Evolutionary conservation across 2,797 vertebrate genomes (phyloP).

Genomic region (Melanogrammus aeglefinus): DNA sequence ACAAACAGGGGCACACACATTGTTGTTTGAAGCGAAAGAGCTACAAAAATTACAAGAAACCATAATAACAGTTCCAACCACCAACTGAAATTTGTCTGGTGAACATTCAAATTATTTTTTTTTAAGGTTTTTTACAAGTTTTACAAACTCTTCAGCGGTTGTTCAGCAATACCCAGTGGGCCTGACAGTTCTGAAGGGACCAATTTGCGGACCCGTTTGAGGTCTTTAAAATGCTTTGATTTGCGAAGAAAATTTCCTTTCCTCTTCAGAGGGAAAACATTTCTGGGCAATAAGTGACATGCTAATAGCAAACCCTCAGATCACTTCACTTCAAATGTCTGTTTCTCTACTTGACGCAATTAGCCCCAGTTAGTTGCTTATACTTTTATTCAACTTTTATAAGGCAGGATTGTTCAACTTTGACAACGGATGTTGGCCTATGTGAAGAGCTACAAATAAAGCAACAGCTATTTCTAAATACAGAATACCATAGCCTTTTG

Average conservation of each 20-base stretch:
- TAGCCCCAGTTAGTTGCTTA: neutral
- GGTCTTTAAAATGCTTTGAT: neutral
- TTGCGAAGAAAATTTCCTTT: neutral
- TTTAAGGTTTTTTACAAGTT: neutral
- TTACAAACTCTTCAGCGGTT: neutral
- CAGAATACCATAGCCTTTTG: neutral
- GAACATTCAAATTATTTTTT: too few relatives aligned
- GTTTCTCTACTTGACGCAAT: slow-evolving; percentile 17
- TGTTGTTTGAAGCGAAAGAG: neutral
- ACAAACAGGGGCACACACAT: neutral
- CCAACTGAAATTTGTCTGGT: neutral
- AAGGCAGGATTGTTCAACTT: neutral
- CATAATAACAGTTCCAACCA: neutral
- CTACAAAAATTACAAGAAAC: neutral
- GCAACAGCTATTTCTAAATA: neutral
- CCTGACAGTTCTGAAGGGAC: neutral
- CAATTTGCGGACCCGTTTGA: neutral
- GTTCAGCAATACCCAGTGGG: neutral
- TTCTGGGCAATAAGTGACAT: neutral
- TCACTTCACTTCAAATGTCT: neutral
- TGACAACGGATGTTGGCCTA: too few relatives aligned
- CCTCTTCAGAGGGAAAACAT: neutral
- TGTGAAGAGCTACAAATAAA: too few relatives aligned
- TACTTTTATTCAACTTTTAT: neutral
- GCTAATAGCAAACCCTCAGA: neutral